Base-by-base conservation (phyloP, 2,797 vertebrate species). In the Chaetodon trifasciatus region DNA sequence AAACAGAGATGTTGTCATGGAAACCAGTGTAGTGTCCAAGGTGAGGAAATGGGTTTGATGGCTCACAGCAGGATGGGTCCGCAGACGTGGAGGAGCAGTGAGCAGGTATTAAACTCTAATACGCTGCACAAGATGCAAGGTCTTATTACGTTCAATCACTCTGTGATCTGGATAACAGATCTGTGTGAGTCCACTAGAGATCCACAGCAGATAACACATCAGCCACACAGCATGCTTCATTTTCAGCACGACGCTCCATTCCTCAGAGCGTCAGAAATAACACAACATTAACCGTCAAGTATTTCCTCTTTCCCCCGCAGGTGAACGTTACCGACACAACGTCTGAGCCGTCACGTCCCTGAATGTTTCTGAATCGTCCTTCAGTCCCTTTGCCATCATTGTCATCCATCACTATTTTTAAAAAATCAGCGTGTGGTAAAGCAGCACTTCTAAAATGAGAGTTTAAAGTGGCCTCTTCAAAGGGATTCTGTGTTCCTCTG, bases 1-100 rank as follows among this genome's bases (percentile, higher is more conserved):
- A 86, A 89, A 83, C 70, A 73, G 47, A 81, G 64, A 24, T 44
- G 86, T 90, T 0, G 70, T 86, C 91, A 93, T 93, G 88, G 92
- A 90, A 92, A 92, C 92, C 68, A 49, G 40, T 40, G 2, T 74
- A 76, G 58, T 23, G 79, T 79, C 60, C 70, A 32, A 21, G 76
- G 50, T 83, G 35, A 86, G 85, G 73, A 89, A 88, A 82, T 81
- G 47, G 64, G 12, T 69, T 75, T 88, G 78, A 90, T 88, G 79
- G 83, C 85, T 86, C 75, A 28, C 79, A 87, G 86, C 69, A 49
- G 72, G 81, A 66, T 19, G 40, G 24, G 53, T 82, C 58, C 21
- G 44, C 39, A 58, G 50, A 47, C 13, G 4, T 13, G 62, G 64
- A 15, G 6, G 39, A 72, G 44, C 24, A 58, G 69, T 6, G 44